Base-by-base conservation (phyloP, 2,797 vertebrate species). In the Enteromius radiatus region DNA sequence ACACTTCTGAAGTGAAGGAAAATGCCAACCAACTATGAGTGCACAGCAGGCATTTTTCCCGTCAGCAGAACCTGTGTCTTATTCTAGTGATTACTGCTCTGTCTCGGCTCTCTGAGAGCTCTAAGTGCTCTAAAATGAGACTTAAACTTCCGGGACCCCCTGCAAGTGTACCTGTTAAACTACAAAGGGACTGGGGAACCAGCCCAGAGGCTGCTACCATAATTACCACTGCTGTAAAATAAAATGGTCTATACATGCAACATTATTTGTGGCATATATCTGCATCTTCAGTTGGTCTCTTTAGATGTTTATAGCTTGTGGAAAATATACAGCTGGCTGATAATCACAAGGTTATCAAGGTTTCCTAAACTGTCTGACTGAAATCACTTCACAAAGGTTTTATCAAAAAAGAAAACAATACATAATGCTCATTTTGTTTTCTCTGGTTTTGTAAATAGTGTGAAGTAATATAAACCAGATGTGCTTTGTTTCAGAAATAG, bases 151-250 rank as follows among this genome's bases (percentile, higher is more conserved):
- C 83, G 76, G 87, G 90, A 86, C 89, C 89, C 84, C 86, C 85
- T 89, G 78, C 79, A 88, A 87, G 83, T 81, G 15, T 86, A 89
- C 90, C 89, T 88, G 87, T 95, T 94, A 95, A 95, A 94, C 90
- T 94, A 95, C 95, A 95, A 95, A 95, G 94, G 85, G 75, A 31
- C 28, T 4, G 38, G 82, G 87, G 86, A 80, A 17, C 43, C 12
- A 43, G 84, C 84, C 87, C 75, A 81, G 73, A 87, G 83, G 87
- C 86, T 85, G 65, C 73, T 80, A 23, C 64, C 69, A 12, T 86
- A 86, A 86, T 86, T 85, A 84, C 52, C 47, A 36, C 56, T 23
- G 68, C 80, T 89, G 88, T 90, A 91, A 92, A 90, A 87, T 81
- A 41, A 82, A 78, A 47, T 83, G 85, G 78, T 84, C 80, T 81